Percentiles rank a stretch among this genome's conserved stretches.
Evolutionary conservation across 64 coral and sea anemone genomes (phyloP).

Genomic region (Platygyra sinensis): DNA sequence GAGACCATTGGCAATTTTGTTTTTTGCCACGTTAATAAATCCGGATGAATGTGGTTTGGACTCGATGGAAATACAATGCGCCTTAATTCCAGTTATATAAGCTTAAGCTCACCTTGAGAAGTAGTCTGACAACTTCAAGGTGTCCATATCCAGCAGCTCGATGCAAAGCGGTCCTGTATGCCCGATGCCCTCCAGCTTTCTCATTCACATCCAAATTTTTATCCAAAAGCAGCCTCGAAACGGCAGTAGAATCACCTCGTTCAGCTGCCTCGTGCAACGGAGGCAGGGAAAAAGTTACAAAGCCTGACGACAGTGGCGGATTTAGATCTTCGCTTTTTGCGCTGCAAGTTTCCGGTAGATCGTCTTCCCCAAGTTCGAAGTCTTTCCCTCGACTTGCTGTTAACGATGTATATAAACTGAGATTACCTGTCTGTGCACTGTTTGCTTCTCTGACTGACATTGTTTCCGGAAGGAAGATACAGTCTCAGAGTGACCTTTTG

Average conservation of each 20-base stretch:
- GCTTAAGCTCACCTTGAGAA: conserved; percentile 81
- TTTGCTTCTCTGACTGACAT: conserved; percentile 32
- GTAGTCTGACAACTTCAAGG: conserved; percentile 47
- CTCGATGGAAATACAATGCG: not conserved
- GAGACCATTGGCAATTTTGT: no score
- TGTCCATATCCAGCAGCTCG: conserved; percentile 89
- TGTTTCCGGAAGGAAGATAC: not conserved
- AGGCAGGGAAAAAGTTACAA: conserved; percentile 8
- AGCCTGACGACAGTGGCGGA: not conserved
- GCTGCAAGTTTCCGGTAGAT: conserved; percentile 18
- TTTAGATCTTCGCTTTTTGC: conserved; percentile 7
- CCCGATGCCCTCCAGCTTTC: conserved; percentile 74
- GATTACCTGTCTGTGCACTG: conserved; percentile 2
- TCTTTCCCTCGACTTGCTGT: conserved; percentile 14
- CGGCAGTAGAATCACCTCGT: conserved; percentile 60
- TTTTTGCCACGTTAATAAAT: not conserved
- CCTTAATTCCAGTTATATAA: not conserved
- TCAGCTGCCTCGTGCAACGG: conserved; percentile 84
- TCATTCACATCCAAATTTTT: conserved; percentile 72
- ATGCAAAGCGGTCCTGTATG: conserved; percentile 74
- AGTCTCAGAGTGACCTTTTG: not conserved
- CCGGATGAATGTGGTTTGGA: not conserved
- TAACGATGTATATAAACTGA: conserved; percentile 24
- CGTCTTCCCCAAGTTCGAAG: conserved; percentile 21
- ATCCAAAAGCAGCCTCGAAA: conserved; percentile 40